Percentiles rank a stretch among this genome's conserved stretches.
Evolutionary conservation across 2,797 vertebrate genomes (phyloP).

Genomic region (Peromyscus nudipes): DNA sequence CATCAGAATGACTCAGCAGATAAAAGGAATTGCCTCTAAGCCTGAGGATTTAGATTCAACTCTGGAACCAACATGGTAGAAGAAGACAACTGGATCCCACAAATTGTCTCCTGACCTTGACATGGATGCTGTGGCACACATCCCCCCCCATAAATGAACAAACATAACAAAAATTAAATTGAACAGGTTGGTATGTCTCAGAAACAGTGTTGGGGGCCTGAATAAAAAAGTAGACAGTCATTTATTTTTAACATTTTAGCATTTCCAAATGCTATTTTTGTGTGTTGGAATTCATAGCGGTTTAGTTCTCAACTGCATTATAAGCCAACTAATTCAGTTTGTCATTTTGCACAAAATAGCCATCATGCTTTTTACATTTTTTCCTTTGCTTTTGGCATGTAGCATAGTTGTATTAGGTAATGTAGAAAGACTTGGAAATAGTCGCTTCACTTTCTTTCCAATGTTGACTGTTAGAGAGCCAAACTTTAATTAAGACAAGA

Average conservation of each 20-base stretch:
- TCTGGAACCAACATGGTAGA: not conserved
- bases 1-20: not conserved
- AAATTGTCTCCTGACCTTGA: not conserved
- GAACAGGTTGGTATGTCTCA: not conserved
- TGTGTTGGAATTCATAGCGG: slow-evolving; percentile 38
- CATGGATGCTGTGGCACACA: not conserved
- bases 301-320: slow-evolving; percentile 33
- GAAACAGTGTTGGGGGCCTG: not conserved
- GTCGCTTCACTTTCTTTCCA: slow-evolving; percentile 24
- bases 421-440: slow-evolving; percentile 44
- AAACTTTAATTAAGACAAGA: slow-evolving; percentile 54
- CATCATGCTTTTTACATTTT: not conserved
- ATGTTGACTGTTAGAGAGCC: slow-evolving; percentile 37
- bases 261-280: not conserved
- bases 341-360: slow-evolving; percentile 26
- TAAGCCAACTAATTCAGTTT: slow-evolving; percentile 53
- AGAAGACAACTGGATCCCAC: not conserved
- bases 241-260: slow-evolving; percentile 52
- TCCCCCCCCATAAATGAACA: not conserved
- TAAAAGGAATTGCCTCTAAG: not conserved
- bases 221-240: not conserved
- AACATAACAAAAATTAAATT: not conserved
- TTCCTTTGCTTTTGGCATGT: slow-evolving; percentile 33
- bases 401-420: slow-evolving; percentile 12
- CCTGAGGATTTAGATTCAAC: not conserved